A percentile compares a stretch with the other conserved stretches of the same genome.
Conservation (phyloP, 2,113 vertebrate species). For the Etia nguti region DNA sequence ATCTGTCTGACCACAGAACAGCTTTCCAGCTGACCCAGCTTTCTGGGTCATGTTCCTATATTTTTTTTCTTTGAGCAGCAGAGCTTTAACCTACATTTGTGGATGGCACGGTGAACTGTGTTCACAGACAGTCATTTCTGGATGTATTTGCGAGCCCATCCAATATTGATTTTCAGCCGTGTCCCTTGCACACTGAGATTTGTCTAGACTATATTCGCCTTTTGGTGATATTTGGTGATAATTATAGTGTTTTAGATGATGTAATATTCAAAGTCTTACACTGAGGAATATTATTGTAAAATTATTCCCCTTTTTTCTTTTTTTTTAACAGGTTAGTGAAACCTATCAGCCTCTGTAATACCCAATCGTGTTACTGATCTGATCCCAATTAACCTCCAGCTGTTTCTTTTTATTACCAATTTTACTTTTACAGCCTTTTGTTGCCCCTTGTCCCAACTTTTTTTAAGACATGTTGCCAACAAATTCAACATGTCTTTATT, state of each 20-base stretch:
- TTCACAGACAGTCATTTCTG: background rate
- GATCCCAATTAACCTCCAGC: background rate
- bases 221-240: background rate
- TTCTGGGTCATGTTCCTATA: background rate
- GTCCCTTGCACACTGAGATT: background rate
- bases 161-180: fast-evolving
- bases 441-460: fast-evolving
- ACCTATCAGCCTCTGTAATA: background rate
- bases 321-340: background rate
- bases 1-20: background rate
- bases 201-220: background rate
- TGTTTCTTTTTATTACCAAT: background rate
- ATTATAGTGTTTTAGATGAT: background rate
- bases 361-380: background rate
- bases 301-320: background rate
- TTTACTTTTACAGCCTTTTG: background rate
- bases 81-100: background rate
- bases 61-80: background rate
- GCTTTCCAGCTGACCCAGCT: background rate
- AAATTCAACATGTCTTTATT: background rate
- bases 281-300: background rate
- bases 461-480: background rate
- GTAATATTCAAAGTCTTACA: background rate
- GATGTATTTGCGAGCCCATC: background rate
- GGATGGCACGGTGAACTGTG: fast-evolving